phyloP scores from a whole-genome alignment of 2,113 vertebrate genomes.

The Lagopus leucura region DNA sequence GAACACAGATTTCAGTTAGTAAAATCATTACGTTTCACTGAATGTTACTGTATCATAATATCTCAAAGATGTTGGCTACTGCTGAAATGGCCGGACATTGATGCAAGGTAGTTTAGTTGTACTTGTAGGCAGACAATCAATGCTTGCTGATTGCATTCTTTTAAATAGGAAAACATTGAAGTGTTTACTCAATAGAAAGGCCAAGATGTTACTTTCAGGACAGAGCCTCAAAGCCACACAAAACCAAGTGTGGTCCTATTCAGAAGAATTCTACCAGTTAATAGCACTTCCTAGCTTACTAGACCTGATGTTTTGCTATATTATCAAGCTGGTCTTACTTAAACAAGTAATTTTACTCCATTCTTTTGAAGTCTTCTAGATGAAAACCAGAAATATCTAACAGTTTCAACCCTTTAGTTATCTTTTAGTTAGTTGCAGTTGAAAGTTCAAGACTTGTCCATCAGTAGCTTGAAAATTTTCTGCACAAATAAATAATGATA shows the following conservation, averaged over 20 bases:
- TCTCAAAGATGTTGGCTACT: neutral
- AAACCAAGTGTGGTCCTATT: neutral
- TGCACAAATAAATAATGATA: neutral
- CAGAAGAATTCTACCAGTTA: neutral
- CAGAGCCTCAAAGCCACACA: neutral
- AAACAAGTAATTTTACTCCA: neutral
- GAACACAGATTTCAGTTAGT: neutral
- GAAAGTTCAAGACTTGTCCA: neutral
- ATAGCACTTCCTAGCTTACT: neutral
- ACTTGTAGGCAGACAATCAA: neutral
- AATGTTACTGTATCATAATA: neutral
- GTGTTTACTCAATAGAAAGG: neutral
- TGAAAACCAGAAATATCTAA: neutral
- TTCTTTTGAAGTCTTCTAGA: neutral
- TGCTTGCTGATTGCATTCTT: neutral
- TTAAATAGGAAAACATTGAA: neutral
- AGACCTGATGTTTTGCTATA: neutral
- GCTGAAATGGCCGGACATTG: neutral
- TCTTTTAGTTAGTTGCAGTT: neutral
- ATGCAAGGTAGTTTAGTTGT: neutral
- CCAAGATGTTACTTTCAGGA: neutral
- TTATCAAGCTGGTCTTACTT: neutral
- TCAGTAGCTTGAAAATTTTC: neutral
- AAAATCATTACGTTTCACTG: neutral
- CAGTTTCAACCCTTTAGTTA: neutral